Evolutionary conservation across 2,113 vertebrate genomes (phyloP), one percentile per base, ranked within the genome.

Genomic region (Siniperca knerii): DNA sequence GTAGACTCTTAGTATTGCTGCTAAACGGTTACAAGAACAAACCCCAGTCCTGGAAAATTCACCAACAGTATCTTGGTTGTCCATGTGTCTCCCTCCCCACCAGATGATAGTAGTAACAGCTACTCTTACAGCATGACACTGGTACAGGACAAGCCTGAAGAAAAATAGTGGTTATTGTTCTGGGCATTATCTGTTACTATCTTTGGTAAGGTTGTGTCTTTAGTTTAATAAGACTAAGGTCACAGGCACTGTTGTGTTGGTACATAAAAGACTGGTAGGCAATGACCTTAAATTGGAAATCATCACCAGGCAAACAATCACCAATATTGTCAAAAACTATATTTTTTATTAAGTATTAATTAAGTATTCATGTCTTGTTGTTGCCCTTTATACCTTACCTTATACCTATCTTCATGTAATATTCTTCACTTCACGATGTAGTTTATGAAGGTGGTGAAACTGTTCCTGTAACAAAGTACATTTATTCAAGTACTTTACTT

Each of bases 91-190:
- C 8, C 16, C 12, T 46, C 2, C 54, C 13, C 33, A 52, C 35
- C 46, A 55, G 58, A 12, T 35, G 33, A 37, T 18, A 58, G 48
- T 86, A 81, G 79, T 74, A 85, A 83, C 82, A 79, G 48, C 62
- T 83, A 23, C 57, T 72, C 89, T 89, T 64, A 48, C 75, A 77
- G 82, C 85, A 35, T 84, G 92, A 52, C 81, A 76, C 82, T 23
- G 79, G 74, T 77, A 81, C 52, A 62, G 88, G 68, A 75, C 74
- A 75, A 44, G 74, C 54, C 44, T 55, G 18, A 58, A 42, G 35
- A 23, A n/a, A 40, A n/a, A 29, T 29, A 29, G 29, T n/a, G 20
- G 29, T 67, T 66, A n/a, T 71, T 77, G 71, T 64, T 87, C 35
- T 21, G 11, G 57, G 58, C 7, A 12, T 61, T 50, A 60, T 71